Percentiles rank a stretch among this genome's conserved stretches.
These are phyloP conservation scores for Pionites leucogaster DNA, from an alignment of 2,113 vertebrate species.

Conservation along the genomic window DNA sequence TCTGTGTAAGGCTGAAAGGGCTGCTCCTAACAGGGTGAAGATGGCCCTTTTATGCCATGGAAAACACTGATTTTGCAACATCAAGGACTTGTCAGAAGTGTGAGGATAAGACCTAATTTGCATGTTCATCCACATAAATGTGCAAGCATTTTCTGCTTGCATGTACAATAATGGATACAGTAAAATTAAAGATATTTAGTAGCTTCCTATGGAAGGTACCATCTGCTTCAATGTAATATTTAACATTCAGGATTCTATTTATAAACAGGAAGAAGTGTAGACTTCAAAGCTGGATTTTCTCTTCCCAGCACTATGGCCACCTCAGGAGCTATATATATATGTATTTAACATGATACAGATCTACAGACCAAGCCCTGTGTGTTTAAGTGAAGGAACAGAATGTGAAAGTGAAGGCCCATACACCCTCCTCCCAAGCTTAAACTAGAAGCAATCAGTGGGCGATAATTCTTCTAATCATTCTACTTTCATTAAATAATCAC, in stretches of 20 bases:
- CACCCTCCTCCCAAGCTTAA: constrained; percentile 64
- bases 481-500: constrained; percentile 61
- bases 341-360: constrained; percentile 61
- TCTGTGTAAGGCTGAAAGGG: background rate
- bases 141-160: background rate
- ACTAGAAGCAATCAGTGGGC: constrained; percentile 67
- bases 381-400: constrained; percentile 36
- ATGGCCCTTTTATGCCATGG: background rate
- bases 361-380: constrained; percentile 56
- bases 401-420: constrained; percentile 31
- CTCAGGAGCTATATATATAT: constrained; percentile 74
- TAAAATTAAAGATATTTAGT: constrained; percentile 5
- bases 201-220: background rate
- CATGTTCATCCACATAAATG: background rate
- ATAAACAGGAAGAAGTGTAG: constrained; percentile 79
- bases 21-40: background rate
- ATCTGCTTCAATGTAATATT: constrained; percentile 35
- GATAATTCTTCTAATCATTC: constrained; percentile 66
- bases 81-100: background rate
- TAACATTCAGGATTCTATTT: constrained; percentile 79
- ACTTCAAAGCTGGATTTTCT: constrained; percentile 72
- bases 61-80: background rate
- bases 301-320: constrained; percentile 84
- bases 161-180: background rate
- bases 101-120: background rate